Percentiles rank a stretch among this genome's conserved stretches.
These are phyloP conservation scores for Omphaloscelis lunosa DNA, from an alignment of 2,888 invertebrate species.

Conservation along the genomic window DNA sequence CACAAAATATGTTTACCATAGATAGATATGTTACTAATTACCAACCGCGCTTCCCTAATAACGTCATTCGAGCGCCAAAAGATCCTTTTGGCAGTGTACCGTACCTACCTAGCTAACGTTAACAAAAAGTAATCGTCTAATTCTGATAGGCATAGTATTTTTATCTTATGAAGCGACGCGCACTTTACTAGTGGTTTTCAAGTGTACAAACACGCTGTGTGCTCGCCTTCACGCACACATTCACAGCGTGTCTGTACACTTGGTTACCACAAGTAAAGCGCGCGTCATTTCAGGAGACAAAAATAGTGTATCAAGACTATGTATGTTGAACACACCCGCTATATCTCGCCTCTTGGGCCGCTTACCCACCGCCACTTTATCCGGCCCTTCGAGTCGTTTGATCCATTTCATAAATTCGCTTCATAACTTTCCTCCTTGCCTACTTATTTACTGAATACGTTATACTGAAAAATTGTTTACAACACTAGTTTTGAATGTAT, in stretches of 20 bases:
- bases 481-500: constrained; percentile 63
- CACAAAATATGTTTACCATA: background rate
- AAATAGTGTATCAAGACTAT: background rate
- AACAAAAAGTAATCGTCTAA: background rate
- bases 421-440: constrained; percentile 77
- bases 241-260: background rate
- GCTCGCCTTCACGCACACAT: background rate
- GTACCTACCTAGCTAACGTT: background rate
- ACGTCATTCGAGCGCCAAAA: background rate
- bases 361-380: constrained; percentile 59
- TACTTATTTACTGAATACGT: constrained; percentile 73
- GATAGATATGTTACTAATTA: too few relatives aligned
- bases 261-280: background rate
- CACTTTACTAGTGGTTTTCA: background rate
- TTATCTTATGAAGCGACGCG: background rate
- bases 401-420: constrained; percentile 86
- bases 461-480: constrained; percentile 74
- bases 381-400: constrained; percentile 74
- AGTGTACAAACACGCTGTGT: background rate
- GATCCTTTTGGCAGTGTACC: background rate
- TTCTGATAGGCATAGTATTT: background rate
- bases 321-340: constrained; percentile 13
- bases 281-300: background rate
- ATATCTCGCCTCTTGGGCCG: constrained; percentile 50
- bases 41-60: background rate